These are phyloP conservation scores for Otis tarda DNA, from an alignment of 2,113 vertebrate genomes.

Conservation along the genomic window DNA sequence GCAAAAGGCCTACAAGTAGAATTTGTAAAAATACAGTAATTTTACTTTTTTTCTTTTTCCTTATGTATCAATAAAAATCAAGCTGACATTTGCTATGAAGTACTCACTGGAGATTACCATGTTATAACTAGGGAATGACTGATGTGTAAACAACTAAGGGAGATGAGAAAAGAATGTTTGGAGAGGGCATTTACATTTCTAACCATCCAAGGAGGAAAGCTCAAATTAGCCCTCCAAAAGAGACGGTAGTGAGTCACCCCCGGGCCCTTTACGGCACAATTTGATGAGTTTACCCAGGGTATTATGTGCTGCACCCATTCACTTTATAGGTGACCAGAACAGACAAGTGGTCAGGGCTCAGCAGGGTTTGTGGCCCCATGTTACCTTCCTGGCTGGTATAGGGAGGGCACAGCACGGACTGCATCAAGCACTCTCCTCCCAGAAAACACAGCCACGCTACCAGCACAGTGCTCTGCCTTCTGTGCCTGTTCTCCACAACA, in stretches of 20 bases:
- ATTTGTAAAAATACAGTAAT: not conserved
- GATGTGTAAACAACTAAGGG: not conserved
- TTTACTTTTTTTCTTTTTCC: not conserved
- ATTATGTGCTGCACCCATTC: not conserved
- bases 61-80: not conserved
- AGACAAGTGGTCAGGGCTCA: not conserved
- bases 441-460: not conserved
- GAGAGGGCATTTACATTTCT: not conserved
- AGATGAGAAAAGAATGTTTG: not conserved
- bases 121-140: not conserved
- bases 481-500: not conserved
- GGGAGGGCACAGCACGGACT: not conserved
- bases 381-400: not conserved
- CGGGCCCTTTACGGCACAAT: not conserved
- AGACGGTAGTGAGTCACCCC: not conserved
- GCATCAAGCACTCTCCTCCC: not conserved
- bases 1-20: not conserved
- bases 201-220: not conserved
- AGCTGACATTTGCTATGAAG: not conserved
- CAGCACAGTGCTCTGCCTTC: not conserved
- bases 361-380: accelerated
- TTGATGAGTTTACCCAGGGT: not conserved
- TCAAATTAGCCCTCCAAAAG: not conserved
- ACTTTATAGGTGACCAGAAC: not conserved
- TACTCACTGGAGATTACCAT: not conserved